A percentile compares a stretch with the other conserved stretches of the same genome.
phyloP scores from a whole-genome alignment of 1,140 invertebrate genomes.

The Brachionus calyciflorus region DNA sequence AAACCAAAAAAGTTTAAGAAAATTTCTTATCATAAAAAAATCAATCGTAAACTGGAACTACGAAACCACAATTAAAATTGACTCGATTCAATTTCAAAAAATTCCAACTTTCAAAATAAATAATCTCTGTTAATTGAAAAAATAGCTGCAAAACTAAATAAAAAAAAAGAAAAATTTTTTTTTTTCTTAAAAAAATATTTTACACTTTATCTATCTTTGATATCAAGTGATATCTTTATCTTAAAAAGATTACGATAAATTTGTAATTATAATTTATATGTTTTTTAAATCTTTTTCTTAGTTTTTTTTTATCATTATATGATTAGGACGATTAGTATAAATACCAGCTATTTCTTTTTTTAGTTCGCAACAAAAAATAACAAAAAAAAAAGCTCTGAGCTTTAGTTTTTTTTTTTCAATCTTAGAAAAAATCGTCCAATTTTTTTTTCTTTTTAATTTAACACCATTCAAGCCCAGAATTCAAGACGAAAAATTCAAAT shows the following conservation, averaged over 20 bases:
- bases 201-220: slow-evolving; percentile 46
- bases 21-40: too few relatives aligned
- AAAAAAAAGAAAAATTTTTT: slow-evolving; percentile 2
- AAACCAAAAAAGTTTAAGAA: too few relatives aligned
- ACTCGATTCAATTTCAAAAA: too few relatives aligned
- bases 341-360: slow-evolving; percentile 21
- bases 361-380: background rate
- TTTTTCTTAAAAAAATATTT: background rate
- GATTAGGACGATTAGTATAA: slow-evolving; percentile 43
- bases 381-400: background rate
- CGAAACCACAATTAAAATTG: too few relatives aligned
- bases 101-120: too few relatives aligned
- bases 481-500: too few relatives aligned
- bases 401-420: background rate
- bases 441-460: too few relatives aligned
- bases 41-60: too few relatives aligned
- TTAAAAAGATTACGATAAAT: slow-evolving; percentile 46
- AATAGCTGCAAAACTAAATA: background rate
- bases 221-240: slow-evolving; percentile 46
- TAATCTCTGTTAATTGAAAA: background rate
- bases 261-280: slow-evolving; percentile 46
- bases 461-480: too few relatives aligned
- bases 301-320: slow-evolving; percentile 38
- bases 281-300: slow-evolving; percentile 37
- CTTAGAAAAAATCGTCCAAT: too few relatives aligned